phyloP scores from a whole-genome alignment of 1,140 invertebrate genomes.

The Pollicipes pollicipes region DNA sequence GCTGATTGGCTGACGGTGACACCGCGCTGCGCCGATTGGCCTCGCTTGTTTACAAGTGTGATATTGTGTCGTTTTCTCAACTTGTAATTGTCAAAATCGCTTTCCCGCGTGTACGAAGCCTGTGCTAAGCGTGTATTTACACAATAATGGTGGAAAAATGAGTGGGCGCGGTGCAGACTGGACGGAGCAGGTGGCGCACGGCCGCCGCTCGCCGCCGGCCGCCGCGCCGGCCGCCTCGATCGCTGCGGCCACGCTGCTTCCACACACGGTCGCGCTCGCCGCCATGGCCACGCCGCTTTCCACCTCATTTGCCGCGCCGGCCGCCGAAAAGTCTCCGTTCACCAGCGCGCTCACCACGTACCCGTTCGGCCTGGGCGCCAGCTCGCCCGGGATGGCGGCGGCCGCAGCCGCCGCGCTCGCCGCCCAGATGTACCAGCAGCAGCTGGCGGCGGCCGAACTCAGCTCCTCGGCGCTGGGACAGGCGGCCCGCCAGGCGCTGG shows the following conservation, averaged over 20 bases:
- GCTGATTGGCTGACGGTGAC: not conserved
- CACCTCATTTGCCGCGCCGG: not conserved
- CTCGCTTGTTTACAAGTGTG: conserved; percentile 1
- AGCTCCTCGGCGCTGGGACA: not conserved
- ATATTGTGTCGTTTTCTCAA: conserved; percentile 2
- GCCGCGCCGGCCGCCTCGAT: not conserved
- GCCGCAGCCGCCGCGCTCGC: not conserved
- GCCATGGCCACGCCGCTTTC: not conserved
- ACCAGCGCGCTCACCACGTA: not conserved
- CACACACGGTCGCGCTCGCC: not conserved
- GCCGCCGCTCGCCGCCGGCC: not conserved
- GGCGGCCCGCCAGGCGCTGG: not conserved
- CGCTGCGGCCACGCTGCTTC: not conserved
- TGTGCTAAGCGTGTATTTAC: not conserved
- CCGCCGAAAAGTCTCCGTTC: not conserved
- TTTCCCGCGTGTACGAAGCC: not conserved
- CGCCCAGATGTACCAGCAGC: not conserved
- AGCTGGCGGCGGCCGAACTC: not conserved
- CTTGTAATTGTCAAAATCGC: conserved; percentile 1
- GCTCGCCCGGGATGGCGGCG: not conserved
- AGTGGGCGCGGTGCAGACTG: not conserved
- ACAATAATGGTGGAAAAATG: conserved; percentile 2
- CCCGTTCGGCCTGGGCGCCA: not conserved
- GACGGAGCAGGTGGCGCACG: not conserved
- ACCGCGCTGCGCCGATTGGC: not conserved